phyloP scores from a whole-genome alignment of 2,888 invertebrate genomes.

The Linyphia triangularis region DNA sequence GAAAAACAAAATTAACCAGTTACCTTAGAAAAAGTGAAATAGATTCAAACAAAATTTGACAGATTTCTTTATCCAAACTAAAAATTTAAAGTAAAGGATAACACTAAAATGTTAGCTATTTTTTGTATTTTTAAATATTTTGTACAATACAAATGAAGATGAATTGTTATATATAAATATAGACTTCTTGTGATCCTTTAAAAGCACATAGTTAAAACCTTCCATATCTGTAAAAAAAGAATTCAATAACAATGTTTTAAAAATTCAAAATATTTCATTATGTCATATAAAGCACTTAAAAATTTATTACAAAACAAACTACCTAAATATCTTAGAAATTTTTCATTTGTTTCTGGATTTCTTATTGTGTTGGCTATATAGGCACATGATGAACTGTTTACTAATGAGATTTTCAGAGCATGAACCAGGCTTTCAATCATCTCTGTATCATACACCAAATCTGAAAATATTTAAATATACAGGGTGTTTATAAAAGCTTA shows the following conservation, averaged over 20 bases:
- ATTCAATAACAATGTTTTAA: background rate
- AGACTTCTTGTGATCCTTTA: constrained; percentile 5
- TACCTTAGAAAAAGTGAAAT: no score
- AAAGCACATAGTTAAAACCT: background rate
- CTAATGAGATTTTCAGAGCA: constrained; percentile 28
- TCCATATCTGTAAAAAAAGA: constrained; percentile 26
- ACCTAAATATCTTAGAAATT: constrained; percentile 44
- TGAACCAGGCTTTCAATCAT: constrained; percentile 34
- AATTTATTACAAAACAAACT: background rate
- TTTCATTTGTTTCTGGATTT: constrained; percentile 38
- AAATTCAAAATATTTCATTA: background rate
- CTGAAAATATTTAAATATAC: background rate
- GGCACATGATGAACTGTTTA: constrained; percentile 14
- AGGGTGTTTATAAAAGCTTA: no score
- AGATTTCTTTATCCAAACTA: background rate
- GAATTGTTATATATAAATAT: constrained; percentile 53
- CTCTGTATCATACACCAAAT: constrained; percentile 50
- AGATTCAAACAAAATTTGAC: no score
- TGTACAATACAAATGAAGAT: constrained; percentile 50
- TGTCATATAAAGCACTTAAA: background rate
- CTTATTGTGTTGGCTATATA: constrained; percentile 51
- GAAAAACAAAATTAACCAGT: no score
- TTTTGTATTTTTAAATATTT: constrained; percentile 36
- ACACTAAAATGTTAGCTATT: background rate
- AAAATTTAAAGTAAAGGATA: background rate